Conservation (phyloP, 1,140 invertebrate genomes). For the Eulimnadia texana region DNA sequence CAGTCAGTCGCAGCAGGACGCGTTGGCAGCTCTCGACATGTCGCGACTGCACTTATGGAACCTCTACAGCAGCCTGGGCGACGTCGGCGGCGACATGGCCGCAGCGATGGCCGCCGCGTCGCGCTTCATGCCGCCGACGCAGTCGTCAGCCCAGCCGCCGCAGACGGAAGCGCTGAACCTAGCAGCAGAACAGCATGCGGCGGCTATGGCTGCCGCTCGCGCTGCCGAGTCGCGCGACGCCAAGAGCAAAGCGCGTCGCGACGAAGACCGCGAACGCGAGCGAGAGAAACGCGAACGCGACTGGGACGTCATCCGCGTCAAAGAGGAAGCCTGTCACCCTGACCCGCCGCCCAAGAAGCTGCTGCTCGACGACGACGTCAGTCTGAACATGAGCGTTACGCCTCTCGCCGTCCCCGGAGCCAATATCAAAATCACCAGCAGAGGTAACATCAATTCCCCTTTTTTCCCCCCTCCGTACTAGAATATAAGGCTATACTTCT, state of each 20-base stretch:
- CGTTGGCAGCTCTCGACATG: constrained; percentile 52
- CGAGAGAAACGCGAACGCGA: constrained; percentile 19
- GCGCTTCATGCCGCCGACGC: constrained; percentile 26
- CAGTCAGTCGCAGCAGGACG: constrained; percentile 29
- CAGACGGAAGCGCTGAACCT: constrained; percentile 46
- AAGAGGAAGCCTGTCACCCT: constrained; percentile 16
- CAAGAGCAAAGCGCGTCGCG: constrained; percentile 21
- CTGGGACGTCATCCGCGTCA: constrained; percentile 16
- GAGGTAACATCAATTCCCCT: too few relatives aligned
- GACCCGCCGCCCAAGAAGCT: constrained; percentile 29
- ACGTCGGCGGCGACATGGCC: constrained; percentile 23
- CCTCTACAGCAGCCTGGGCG: constrained; percentile 52
- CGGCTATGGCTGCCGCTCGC: constrained; percentile 26
- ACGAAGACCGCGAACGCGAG: constrained; percentile 24
- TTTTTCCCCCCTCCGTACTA: too few relatives aligned
- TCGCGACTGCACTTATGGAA: constrained; percentile 64
- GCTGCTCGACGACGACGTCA: constrained; percentile 31
- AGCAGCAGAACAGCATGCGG: constrained; percentile 27
- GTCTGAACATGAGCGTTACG: constrained; percentile 20
- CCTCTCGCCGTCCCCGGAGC: constrained; percentile 41
- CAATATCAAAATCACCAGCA: constrained; percentile 75
- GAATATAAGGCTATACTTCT: too few relatives aligned
- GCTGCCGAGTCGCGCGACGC: constrained; percentile 29
- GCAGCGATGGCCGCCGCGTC: constrained; percentile 25
- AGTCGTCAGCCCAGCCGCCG: constrained; percentile 27